phyloP scores from a whole-genome alignment of 2,888 invertebrate species.

The Mamestra brassicae region DNA sequence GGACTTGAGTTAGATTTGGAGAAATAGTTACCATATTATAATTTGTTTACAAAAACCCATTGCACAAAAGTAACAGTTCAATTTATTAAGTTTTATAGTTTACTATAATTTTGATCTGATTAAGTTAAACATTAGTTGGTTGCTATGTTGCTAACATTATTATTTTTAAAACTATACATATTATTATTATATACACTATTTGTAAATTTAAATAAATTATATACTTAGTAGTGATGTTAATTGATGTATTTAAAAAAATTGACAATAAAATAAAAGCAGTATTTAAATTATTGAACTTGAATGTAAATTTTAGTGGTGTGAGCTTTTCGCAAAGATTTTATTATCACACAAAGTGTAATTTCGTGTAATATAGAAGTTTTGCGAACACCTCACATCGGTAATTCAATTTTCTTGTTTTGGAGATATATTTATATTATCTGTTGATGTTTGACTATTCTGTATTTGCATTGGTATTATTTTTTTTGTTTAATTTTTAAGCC shows the following conservation, averaged over 20 bases:
- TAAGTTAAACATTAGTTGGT: slow-evolving; percentile 70
- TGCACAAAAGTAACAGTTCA: slow-evolving; percentile 83
- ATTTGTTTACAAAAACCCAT: slow-evolving; percentile 69
- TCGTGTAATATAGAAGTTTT: slow-evolving; percentile 59
- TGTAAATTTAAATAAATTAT: slow-evolving; percentile 72
- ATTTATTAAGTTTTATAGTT: slow-evolving; percentile 70
- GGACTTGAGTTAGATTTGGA: slow-evolving; percentile 58
- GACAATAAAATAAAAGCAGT: slow-evolving; percentile 90
- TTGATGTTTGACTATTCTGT: slow-evolving; percentile 86
- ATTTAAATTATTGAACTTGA: slow-evolving; percentile 84
- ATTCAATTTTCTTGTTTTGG: slow-evolving; percentile 83
- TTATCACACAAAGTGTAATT: slow-evolving; percentile 67
- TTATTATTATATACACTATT: slow-evolving; percentile 63
- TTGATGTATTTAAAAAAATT: slow-evolving; percentile 84
- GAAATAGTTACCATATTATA: slow-evolving; percentile 77
- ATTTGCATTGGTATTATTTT: slow-evolving; percentile 88
- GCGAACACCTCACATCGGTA: slow-evolving; percentile 45
- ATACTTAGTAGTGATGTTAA: slow-evolving; percentile 70
- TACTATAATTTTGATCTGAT: slow-evolving; percentile 70
- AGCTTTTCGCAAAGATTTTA: slow-evolving; percentile 58
- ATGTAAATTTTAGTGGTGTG: slow-evolving; percentile 62
- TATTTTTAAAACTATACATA: slow-evolving; percentile 66
- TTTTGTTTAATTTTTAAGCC: slow-evolving; percentile 81
- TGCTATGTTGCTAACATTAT: slow-evolving; percentile 70
- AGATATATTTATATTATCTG: slow-evolving; percentile 86